Conservation (phyloP, 1,140 invertebrate species). For the Polypedilum vanderplanki region DNA sequence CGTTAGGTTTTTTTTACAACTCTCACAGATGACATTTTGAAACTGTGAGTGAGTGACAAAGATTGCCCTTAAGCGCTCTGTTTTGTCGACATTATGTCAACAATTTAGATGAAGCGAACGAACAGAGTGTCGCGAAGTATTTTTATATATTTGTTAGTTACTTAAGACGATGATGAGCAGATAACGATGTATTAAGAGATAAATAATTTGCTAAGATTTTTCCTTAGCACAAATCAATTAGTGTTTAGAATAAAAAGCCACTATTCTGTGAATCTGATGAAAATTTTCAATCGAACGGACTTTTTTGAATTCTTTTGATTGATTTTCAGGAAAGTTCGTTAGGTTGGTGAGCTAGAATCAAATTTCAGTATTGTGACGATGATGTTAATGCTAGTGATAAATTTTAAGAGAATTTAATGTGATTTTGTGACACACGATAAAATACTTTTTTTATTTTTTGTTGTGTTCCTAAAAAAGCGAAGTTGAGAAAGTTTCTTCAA, state of each 20-base stretch:
- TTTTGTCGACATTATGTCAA: background rate
- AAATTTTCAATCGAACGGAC: too few species aligned
- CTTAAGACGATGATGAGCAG: background rate
- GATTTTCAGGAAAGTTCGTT: too few species aligned
- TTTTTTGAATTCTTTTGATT: too few species aligned
- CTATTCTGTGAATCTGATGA: too few species aligned
- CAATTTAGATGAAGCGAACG: background rate
- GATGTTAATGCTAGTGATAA: background rate
- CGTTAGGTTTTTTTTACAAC: too few species aligned
- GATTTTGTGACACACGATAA: background rate
- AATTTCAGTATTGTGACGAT: too few species aligned
- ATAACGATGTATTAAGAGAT: background rate
- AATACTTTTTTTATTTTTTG: too few species aligned
- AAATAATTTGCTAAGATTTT: slow-evolving; percentile 8
- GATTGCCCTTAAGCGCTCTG: background rate
- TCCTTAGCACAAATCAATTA: background rate
- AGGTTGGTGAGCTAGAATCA: too few species aligned
- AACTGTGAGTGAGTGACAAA: background rate
- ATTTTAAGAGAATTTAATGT: slow-evolving; percentile 14
- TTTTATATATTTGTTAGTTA: slow-evolving; percentile 14
- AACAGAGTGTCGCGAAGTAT: background rate
- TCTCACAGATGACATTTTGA: too few species aligned
- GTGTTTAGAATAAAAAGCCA: too few species aligned
- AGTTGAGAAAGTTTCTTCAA: too few species aligned
- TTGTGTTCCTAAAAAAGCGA: too few species aligned